phyloP scores from a whole-genome alignment of 2,113 vertebrate species.

The Percina caprodes region DNA sequence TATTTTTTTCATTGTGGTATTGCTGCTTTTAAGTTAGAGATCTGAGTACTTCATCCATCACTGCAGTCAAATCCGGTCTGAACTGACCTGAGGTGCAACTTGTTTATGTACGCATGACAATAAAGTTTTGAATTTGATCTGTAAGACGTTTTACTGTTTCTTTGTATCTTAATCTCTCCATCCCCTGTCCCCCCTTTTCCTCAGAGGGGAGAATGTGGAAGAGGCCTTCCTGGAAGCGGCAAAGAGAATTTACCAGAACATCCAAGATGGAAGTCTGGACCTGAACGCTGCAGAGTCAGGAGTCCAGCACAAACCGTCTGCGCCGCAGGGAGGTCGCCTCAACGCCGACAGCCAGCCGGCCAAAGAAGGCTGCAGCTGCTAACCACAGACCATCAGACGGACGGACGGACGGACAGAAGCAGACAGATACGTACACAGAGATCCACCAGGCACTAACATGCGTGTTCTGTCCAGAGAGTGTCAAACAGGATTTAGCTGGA shows the following conservation, averaged over 20 bases:
- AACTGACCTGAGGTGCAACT: not conserved
- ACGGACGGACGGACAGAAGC: constrained; percentile 25
- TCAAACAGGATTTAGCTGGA: constrained; percentile 7
- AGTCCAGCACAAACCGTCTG: constrained; percentile 97
- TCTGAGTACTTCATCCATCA: no score
- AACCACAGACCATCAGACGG: constrained; percentile 68
- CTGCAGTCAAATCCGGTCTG: no score
- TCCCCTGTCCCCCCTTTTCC: not conserved
- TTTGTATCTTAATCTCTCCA: not conserved
- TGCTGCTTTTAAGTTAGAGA: no score
- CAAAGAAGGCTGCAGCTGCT: constrained; percentile 97
- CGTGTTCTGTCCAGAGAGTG: not conserved
- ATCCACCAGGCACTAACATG: constrained; percentile 8
- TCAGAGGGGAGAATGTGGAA: constrained; percentile 94
- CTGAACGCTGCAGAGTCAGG: constrained; percentile 97
- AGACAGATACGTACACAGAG: constrained; percentile 24
- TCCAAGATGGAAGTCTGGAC: constrained; percentile 98
- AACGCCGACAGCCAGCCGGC: constrained; percentile 93
- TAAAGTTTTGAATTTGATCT: not conserved
- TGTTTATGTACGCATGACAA: not conserved
- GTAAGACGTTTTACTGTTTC: not conserved
- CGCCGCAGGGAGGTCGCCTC: constrained; percentile 93
- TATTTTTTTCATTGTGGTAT: no score
- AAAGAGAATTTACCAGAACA: constrained; percentile 99
- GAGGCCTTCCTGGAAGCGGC: constrained; percentile 98